Base-by-base conservation (phyloP, 2,888 invertebrate species). In the Orthonychiurus folsomi region DNA sequence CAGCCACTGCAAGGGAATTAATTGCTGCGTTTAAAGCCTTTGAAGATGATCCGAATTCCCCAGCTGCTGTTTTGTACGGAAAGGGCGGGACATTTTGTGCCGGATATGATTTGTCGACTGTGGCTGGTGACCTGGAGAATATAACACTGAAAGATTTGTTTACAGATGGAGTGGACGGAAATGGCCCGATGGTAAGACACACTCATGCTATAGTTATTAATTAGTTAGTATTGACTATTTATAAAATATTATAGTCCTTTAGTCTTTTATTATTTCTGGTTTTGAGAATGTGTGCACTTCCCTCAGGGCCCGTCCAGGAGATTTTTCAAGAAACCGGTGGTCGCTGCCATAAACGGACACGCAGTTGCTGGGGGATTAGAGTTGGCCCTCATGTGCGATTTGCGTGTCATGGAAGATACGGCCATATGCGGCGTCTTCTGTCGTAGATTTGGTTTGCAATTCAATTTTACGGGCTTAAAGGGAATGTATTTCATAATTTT, bases 71-170 rank as follows among this genome's bases (percentile, higher is more conserved):
- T 1, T 79, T 97, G 1, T 84, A 93, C 76, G 96, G 96, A 5
- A 83, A 85, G 74, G 93, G 94, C n/a, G 94, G 94, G 0, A 88
- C 87, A 62, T 96, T 97, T 77, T 94, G 93, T 77, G 85, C 94
- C 1, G 96, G 96, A 0, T 90, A 86, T 76, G 94, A 96, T 78
- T 81, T 95, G 59, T 81, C 86, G 59, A 89, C 93, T 75, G 79
- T 94, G 61, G 79, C 83, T 69, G 52, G 75, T 72, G 76, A 73
- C 58, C 61, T 70, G n/a, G n/a, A n/a, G n/a, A n/a, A n/a, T n/a
- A n/a, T n/a, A n/a, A 60, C 66, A 37, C 66, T 62, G 27, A 52
- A 58, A 53, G 63, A 28, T 18, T 64, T n/a, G 9, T 54, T 60
- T 53, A 66, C 65, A 50, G 59, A 61, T 60, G 62, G 65, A 50